These are phyloP conservation scores for Albula glossodonta DNA, from an alignment of 2,113 vertebrate genomes.

Conservation along the genomic window DNA sequence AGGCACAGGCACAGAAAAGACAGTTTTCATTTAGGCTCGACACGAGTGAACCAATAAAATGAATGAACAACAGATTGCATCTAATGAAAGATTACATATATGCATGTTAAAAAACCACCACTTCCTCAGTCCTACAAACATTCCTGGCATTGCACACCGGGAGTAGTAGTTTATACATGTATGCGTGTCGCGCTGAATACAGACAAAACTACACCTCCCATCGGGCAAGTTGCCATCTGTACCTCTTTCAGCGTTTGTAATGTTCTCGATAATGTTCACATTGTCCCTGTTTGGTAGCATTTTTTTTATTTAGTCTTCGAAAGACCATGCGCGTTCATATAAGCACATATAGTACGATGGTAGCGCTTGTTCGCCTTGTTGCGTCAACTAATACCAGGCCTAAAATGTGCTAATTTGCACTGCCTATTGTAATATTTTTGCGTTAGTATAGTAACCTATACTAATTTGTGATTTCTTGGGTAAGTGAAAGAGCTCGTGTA, in stretches of 20 bases:
- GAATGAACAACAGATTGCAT: not conserved
- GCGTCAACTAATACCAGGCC: too few species aligned
- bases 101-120: not conserved
- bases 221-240: not conserved
- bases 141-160: not conserved
- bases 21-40: not conserved
- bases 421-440: too few species aligned
- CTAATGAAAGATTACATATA: not conserved
- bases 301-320: not conserved
- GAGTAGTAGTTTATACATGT: slow-evolving; percentile 21
- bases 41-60: not conserved
- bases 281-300: not conserved
- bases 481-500: too few species aligned
- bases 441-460: too few species aligned
- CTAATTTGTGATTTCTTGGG: too few species aligned
- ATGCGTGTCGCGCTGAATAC: not conserved
- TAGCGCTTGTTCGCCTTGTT: too few species aligned
- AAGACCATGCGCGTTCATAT: too few species aligned
- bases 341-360: too few species aligned
- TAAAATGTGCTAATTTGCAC: too few species aligned
- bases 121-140: slow-evolving; percentile 9
- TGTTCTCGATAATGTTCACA: not conserved
- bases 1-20: not conserved
- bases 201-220: slow-evolving; percentile 1
- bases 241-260: not conserved